A percentile compares a stretch with the other conserved stretches of the same genome.
These are phyloP conservation scores for Crotophaga sulcirostris DNA, from an alignment of 2,113 vertebrate genomes.

Conservation along the genomic window DNA sequence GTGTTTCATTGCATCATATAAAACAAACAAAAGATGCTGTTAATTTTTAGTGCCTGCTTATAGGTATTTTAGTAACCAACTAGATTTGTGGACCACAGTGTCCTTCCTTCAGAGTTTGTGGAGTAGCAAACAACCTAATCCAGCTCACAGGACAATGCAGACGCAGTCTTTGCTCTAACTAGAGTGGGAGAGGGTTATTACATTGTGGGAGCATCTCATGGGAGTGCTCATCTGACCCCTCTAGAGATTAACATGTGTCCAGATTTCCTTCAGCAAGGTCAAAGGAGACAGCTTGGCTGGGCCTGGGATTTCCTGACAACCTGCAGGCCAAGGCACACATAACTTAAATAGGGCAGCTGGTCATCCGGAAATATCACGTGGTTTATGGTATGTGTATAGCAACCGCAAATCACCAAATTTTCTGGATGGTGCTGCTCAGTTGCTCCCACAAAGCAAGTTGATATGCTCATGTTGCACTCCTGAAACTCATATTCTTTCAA, in stretches of 20 bases:
- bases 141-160: background rate
- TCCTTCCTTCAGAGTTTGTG: background rate
- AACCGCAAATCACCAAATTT: background rate
- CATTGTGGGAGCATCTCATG: background rate
- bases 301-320: background rate
- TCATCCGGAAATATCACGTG: background rate
- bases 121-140: background rate
- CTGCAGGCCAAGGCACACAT: background rate
- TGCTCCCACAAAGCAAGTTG: fast-evolving
- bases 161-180: background rate
- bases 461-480: fast-evolving
- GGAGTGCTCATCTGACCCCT: fast-evolving
- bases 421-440: background rate
- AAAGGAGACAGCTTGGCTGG: background rate
- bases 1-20: background rate
- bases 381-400: background rate
- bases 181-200: background rate
- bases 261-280: background rate
- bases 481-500: fast-evolving
- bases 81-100: background rate
- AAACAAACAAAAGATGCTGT: background rate
- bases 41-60: background rate
- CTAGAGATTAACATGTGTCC: fast-evolving
- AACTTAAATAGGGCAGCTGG: background rate
- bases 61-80: background rate